A percentile compares a stretch with the other conserved stretches of the same genome.
Conservation (phyloP, 2,797 vertebrate species). For the Semaprochilodus insignis region DNA sequence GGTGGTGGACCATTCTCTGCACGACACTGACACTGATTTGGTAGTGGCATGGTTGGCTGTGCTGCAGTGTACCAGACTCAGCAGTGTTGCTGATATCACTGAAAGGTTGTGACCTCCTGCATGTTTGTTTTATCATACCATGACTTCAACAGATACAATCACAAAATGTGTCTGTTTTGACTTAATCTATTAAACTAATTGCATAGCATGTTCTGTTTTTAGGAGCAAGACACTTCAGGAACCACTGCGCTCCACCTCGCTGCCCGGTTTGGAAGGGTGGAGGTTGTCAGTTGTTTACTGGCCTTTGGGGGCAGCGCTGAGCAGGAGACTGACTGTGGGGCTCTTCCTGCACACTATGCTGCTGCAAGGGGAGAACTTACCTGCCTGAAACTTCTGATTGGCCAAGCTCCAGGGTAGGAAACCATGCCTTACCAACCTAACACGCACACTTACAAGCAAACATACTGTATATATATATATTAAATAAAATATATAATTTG, state of each 20-base stretch:
- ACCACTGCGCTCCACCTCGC: constrained; percentile 85
- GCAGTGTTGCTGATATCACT: no score
- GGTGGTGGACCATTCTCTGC: no score
- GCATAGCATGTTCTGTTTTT: not conserved
- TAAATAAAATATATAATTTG: no score
- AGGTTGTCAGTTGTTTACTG: constrained; percentile 82
- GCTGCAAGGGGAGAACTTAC: constrained; percentile 83
- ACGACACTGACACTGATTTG: no score
- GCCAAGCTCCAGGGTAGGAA: constrained; percentile 75
- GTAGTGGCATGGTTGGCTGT: no score
- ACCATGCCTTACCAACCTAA: not conserved
- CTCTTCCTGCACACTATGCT: constrained; percentile 85
- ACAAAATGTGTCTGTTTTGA: not conserved
- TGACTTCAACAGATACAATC: not conserved
- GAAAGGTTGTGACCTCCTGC: not conserved
- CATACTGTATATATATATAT: not conserved
- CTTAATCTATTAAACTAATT: not conserved
- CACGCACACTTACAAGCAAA: not conserved
- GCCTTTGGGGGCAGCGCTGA: constrained; percentile 70
- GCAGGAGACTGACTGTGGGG: constrained; percentile 80
- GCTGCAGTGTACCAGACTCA: no score
- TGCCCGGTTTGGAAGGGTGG: constrained; percentile 79
- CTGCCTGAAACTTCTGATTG: constrained; percentile 81
- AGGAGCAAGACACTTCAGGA: constrained; percentile 83
- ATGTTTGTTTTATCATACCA: not conserved